Evolutionary conservation across 2,888 invertebrate species (phyloP).

Genomic region (Lasioglossum figueresi): DNA sequence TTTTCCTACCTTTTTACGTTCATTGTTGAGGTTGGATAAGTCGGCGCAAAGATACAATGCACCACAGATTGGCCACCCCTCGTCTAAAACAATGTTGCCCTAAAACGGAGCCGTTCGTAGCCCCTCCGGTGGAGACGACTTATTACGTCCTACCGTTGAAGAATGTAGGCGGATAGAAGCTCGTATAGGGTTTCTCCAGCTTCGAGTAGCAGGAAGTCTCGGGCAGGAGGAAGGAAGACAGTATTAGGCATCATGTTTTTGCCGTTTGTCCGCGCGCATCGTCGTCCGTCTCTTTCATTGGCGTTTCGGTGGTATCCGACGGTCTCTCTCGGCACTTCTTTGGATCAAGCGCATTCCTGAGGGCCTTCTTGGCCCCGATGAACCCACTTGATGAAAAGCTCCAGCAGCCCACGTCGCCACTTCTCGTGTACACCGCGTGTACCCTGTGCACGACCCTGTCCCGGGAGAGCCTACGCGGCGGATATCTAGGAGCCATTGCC

Average conservation of each 20-base stretch:
- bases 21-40: too few species aligned
- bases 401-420: conserved; percentile 69
- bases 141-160: not conserved
- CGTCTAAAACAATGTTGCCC: conserved; percentile 38
- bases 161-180: not conserved
- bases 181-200: conserved; percentile 8
- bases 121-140: not conserved
- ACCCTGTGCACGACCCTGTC: conserved; percentile 60
- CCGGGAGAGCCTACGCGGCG: conserved; percentile 58
- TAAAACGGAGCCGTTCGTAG: too few species aligned
- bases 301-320: conserved; percentile 61
- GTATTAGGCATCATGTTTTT: conserved; percentile 74
- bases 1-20: too few species aligned
- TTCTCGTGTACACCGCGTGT: conserved; percentile 55
- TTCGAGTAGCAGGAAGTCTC: conserved; percentile 33
- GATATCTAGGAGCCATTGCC: conserved; percentile 65
- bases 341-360: conserved; percentile 72
- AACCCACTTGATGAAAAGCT: conserved; percentile 82
- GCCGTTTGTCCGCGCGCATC: conserved; percentile 59
- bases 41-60: too few species aligned
- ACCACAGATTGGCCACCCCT: too few species aligned
- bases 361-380: conserved; percentile 79
- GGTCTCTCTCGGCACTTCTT: conserved; percentile 71
- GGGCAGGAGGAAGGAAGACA: conserved; percentile 40
- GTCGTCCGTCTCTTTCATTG: conserved; percentile 43